phyloP scores from a whole-genome alignment of 2,797 vertebrate genomes.

The Cryptoblepharus egeriae region DNA sequence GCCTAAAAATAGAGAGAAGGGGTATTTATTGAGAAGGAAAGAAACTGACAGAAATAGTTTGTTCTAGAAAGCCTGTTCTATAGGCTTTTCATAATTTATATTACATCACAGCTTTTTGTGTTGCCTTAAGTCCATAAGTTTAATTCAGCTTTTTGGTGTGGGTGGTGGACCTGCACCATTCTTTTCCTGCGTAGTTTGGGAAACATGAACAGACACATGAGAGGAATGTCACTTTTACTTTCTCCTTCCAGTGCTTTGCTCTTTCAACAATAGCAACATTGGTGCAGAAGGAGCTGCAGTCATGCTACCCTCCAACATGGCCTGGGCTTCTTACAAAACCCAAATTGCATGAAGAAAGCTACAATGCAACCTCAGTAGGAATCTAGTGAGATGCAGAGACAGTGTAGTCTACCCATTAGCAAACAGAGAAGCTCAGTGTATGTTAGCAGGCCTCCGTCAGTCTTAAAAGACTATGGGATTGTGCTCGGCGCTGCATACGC shows the following conservation, averaged over 20 bases:
- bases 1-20: conserved; percentile 6
- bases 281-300: neutral
- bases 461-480: no score
- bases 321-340: neutral
- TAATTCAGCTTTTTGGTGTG: neutral
- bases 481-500: no score
- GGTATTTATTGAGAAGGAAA: conserved; percentile 22
- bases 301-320: no score
- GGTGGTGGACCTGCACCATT: no score
- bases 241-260: no score
- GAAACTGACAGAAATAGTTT: neutral
- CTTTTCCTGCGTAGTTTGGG: neutral
- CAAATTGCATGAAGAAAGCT: neutral
- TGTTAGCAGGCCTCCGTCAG: no score
- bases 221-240: neutral
- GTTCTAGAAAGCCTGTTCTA: neutral
- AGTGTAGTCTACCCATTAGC: neutral
- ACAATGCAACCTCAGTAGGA: no score
- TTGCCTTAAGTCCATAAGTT: neutral
- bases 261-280: neutral
- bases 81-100: neutral
- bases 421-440: neutral
- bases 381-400: neutral
- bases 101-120: neutral
- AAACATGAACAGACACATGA: neutral